Base-by-base conservation (phyloP, 2,888 invertebrate genomes). In the Anthrax anthrax region DNA sequence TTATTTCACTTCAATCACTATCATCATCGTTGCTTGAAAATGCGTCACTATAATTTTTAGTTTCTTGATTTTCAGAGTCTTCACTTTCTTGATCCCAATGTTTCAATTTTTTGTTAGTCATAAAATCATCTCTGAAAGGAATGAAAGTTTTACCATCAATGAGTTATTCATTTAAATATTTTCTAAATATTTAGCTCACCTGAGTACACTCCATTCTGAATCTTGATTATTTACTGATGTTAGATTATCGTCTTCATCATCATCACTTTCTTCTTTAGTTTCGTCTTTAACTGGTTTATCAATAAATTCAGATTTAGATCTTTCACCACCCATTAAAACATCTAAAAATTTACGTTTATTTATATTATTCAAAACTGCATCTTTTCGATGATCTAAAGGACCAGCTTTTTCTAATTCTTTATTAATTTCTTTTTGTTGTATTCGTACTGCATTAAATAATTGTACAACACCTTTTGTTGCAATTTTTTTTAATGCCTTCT, bases 391-490 rank as follows among this genome's bases (percentile, higher is more conserved):
- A 62, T 87, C 85, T 34, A 87, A 72, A 18, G 81, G 73, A n/a
- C 84, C 83, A 50, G 76, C 81, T 55, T 80, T 74, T 44, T 76
- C 70, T 43, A 90, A 62, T 65, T 86, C 80, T 47, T 73, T 74
- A 39, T 79, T 76, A 42, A 91, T 69, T 46, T 79, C 76, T 62
- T 80, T 84, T 64, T 92, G 91, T 64, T 92, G 91, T 55, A 81
- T 76, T 57, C 78, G 78, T 0, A 94, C 91, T 32, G 89, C 86
- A 73, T 94, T 94, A 59, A 92, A 94, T 51, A 94, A 70, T 61
- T 92, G 91, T 0, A 94, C 90, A 1, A 92, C 90, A 58, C 92
- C 94, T 63, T 84, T 86, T 36, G 90, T 92, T 12, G 90, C 91
- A 57, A 91, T 84, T 73, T 84, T 88, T 34, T 81, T 71, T 42